A percentile compares a stretch with the other conserved stretches of the same genome.
phyloP scores from a whole-genome alignment of 2,888 invertebrate species.

The Pachycephus smyrnensis region DNA sequence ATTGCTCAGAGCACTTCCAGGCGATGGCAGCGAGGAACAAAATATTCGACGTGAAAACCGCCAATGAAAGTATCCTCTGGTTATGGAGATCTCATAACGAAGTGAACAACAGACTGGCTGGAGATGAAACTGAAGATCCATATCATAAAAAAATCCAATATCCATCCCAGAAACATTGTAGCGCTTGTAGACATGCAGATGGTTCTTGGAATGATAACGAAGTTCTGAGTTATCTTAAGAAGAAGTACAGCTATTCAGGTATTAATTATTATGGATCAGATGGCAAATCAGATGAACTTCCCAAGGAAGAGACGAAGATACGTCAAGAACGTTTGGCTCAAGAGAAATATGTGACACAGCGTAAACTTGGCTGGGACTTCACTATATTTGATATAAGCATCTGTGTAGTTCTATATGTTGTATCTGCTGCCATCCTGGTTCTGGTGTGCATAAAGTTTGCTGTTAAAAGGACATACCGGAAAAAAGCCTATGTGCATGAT shows the following conservation, averaged over 20 bases:
- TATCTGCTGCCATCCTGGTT: constrained; percentile 80
- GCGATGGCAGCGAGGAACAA: constrained; percentile 82
- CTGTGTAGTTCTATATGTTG: constrained; percentile 80
- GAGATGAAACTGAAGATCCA: constrained; percentile 92
- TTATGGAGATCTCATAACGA: constrained; percentile 95
- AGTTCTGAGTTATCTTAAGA: constrained; percentile 74
- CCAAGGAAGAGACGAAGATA: not conserved
- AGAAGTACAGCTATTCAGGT: constrained; percentile 66
- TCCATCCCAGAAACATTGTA: constrained; percentile 78
- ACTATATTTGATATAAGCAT: constrained; percentile 80
- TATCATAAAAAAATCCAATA: constrained; percentile 90
- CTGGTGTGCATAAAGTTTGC: constrained; percentile 83
- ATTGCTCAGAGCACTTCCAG: constrained; percentile 91
- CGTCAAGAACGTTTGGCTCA: constrained; percentile 33
- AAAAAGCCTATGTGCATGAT: constrained; percentile 79
- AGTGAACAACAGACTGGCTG: constrained; percentile 88
- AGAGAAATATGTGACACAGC: constrained; percentile 35
- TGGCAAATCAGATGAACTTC: constrained; percentile 17
- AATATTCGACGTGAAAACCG: constrained; percentile 76
- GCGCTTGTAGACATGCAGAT: constrained; percentile 73
- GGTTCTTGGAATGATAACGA: constrained; percentile 75
- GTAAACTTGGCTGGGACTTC: constrained; percentile 69
- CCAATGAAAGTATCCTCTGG: constrained; percentile 88
- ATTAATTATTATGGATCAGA: constrained; percentile 45
- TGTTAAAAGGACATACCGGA: constrained; percentile 77